Evolutionary conservation across 2,888 invertebrate genomes (phyloP), one percentile per base, ranked within the genome.

Genomic region (Eupelmus urozonus): DNA sequence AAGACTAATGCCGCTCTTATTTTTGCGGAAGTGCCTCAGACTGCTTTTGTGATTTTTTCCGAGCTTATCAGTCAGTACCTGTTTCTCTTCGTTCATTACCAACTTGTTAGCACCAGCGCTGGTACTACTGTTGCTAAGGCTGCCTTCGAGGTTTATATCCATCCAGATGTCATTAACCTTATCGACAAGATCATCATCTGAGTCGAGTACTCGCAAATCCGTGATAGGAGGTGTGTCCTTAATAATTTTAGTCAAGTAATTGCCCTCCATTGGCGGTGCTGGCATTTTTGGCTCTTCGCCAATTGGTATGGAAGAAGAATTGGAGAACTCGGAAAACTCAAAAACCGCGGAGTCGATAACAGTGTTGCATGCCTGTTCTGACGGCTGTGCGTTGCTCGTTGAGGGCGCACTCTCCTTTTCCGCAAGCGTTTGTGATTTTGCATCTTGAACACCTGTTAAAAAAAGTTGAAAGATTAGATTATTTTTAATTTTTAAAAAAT

Each of bases 81-180:
- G 78, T 18, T 75, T 78, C 51, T 74, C 80, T 29, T 76, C 77
- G 70, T 23, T 73, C 0, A 27, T n/a, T 1, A 74, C 16, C 0
- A 73, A 1, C 34, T 79, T 76, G 7, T 27, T 40, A 25, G 18
- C 25, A 29, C 42, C 18, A 69, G 16, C 42, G 18, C 18, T 51
- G 16, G 2, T 57, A 49, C 65, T 34, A 45, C 45, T 76, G 13
- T 40, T 66, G 1, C 18, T 51, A 0, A 77, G 60, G n/a, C 59
- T 29, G 25, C 79, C 82, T 18, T 84, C 83, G 11, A 85, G 81
- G 13, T 79, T 73, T 4, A 86, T 83, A 55, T 86, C 84, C 70
- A 82, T 80, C 87, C 87, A 87, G 25, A 85, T 84, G 29, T 86
- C 85, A 53, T 86, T 84, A 29, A 84, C 84, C 66, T 85, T 84